A percentile compares a stretch with the other conserved stretches of the same genome.
Evolutionary conservation across 1,140 invertebrate species (phyloP).

Genomic region (Lamellibrachia luymesi): DNA sequence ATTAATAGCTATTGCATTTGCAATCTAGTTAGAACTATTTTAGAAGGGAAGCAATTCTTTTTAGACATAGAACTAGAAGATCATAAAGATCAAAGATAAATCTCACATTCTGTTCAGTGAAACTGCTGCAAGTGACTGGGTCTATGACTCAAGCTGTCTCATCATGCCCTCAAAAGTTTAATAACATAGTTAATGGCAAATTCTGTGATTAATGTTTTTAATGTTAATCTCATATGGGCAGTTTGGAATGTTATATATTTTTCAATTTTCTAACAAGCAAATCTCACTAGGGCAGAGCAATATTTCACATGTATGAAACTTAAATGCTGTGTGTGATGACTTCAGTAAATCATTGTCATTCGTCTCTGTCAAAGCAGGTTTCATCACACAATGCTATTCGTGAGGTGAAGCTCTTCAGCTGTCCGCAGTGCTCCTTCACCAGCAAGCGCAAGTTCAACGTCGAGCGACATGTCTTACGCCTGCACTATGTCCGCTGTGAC

Average conservation of each 20-base stretch:
- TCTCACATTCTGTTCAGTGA: not conserved
- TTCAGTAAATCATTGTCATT: not conserved
- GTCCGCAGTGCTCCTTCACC: not conserved
- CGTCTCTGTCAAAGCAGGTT: not conserved
- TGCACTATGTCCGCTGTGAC: not conserved
- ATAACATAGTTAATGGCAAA: too few species aligned
- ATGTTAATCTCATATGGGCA: too few species aligned
- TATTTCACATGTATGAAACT: too few species aligned
- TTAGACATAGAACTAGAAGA: not conserved
- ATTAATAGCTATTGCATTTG: not conserved
- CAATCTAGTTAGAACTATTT: not conserved
- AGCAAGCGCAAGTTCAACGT: slow-evolving; percentile 3
- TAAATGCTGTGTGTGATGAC: not conserved
- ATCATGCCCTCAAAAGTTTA: not conserved
- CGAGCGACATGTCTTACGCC: not conserved
- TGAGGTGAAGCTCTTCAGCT: not conserved
- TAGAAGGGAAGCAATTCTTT: not conserved
- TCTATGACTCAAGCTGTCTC: not conserved
- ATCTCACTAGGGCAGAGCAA: too few species aligned
- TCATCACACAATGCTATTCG: not conserved
- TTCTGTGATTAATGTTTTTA: too few species aligned
- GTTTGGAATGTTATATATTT: too few species aligned
- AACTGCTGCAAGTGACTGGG: not conserved
- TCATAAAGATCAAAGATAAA: too few species aligned
- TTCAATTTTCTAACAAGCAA: too few species aligned